Conservation (phyloP, 2,888 invertebrate genomes). For the Cryptophagus acutangulus region DNA sequence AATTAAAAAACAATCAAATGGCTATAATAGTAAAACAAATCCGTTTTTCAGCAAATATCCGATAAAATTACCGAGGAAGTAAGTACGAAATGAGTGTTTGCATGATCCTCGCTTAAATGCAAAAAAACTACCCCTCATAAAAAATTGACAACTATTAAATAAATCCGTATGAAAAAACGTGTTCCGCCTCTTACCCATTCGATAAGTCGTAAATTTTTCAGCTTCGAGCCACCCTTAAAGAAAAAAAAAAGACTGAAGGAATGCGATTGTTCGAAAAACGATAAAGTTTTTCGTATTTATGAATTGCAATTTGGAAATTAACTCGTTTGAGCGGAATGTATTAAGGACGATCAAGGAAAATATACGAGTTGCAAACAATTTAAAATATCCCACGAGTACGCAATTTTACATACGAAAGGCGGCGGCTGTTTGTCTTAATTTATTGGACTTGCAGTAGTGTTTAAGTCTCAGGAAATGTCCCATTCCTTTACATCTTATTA, state of each 20-base stretch:
- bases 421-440: conserved; percentile 34
- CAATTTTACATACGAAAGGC: conserved; percentile 40
- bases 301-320: no score
- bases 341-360: conserved; percentile 4
- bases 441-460: conserved; percentile 35
- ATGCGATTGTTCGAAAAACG: no score
- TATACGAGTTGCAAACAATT: conserved; percentile 17
- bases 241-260: not conserved
- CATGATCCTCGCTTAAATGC: conserved; percentile 9
- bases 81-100: conserved; percentile 16
- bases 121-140: conserved; percentile 16
- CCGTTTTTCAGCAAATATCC: conserved; percentile 24
- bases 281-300: no score
- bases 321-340: conserved; percentile 8
- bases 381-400: conserved; percentile 36
- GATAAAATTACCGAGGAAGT: conserved; percentile 24
- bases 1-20: not conserved
- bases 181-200: conserved; percentile 12
- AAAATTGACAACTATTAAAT: conserved; percentile 22
- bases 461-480: conserved; percentile 27
- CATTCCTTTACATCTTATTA: conserved; percentile 38
- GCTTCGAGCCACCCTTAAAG: no score
- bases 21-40: no score
- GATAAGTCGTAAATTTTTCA: conserved; percentile 4
- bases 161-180: conserved; percentile 21